Evolutionary conservation across 1,140 invertebrate species (phyloP).

Genomic region (Trichoplusia ni): DNA sequence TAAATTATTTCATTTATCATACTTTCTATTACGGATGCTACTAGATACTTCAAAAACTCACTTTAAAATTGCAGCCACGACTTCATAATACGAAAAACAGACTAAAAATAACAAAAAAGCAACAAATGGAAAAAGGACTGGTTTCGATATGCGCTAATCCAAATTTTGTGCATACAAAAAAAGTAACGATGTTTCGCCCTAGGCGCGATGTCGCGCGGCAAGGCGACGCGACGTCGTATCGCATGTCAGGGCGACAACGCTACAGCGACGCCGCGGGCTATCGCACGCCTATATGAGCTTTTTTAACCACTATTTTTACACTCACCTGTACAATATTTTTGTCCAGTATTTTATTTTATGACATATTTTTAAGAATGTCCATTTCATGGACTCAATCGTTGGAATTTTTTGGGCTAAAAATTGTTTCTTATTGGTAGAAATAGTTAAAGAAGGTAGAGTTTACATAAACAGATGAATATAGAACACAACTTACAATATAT

Average conservation of each 20-base stretch:
- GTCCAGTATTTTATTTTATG: background rate
- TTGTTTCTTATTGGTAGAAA: too few species aligned
- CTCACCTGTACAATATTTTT: constrained; percentile 1
- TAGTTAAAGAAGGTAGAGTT: too few species aligned
- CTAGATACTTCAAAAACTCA: too few species aligned
- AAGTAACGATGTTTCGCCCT: constrained; percentile 7
- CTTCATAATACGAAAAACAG: background rate
- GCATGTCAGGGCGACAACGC: constrained; percentile 9
- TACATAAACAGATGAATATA: too few species aligned
- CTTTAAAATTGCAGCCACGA: too few species aligned
- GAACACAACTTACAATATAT: too few species aligned
- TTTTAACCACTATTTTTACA: constrained; percentile 18
- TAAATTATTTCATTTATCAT: too few species aligned
- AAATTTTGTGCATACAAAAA: constrained; percentile 20
- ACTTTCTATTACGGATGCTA: too few species aligned
- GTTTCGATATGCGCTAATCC: constrained; percentile 24
- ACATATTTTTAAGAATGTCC: background rate
- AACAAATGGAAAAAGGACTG: constrained; percentile 9
- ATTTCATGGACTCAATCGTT: too few species aligned
- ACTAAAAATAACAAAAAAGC: background rate
- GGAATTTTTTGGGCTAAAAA: too few species aligned
- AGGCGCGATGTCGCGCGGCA: background rate
- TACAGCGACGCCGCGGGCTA: constrained; percentile 9
- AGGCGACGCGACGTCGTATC: constrained; percentile 4
- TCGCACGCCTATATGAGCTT: background rate